phyloP scores from a whole-genome alignment of 2,113 vertebrate species.

The Anarhynchus alexandrinus region DNA sequence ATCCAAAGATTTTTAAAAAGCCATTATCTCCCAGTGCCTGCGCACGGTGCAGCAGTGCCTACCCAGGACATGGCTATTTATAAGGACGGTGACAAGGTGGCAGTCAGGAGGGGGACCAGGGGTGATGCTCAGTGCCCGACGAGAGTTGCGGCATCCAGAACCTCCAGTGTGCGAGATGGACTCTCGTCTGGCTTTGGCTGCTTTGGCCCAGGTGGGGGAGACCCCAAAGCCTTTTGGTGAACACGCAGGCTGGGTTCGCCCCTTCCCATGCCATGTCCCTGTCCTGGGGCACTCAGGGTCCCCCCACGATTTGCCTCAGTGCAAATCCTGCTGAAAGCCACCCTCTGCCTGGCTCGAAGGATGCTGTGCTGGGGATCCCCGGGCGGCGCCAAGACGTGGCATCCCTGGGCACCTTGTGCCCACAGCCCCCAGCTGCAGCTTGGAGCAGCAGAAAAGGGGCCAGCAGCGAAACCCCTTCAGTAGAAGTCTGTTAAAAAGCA shows the following conservation, averaged over 20 bases:
- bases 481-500: not conserved
- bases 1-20: not conserved
- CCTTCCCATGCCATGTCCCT: fast-evolving
- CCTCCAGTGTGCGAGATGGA: fast-evolving
- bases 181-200: not conserved
- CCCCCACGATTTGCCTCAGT: not conserved
- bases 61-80: fast-evolving
- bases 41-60: fast-evolving
- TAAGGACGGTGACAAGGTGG: fast-evolving
- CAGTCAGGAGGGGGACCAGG: not conserved
- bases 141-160: not conserved
- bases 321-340: not conserved
- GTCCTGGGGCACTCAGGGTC: not conserved
- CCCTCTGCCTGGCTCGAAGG: fast-evolving
- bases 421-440: not conserved
- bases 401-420: not conserved
- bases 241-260: not conserved
- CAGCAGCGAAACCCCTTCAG: fast-evolving
- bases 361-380: not conserved
- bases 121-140: fast-evolving
- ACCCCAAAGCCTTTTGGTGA: not conserved
- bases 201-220: not conserved
- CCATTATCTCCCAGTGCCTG: not conserved
- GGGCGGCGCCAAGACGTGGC: fast-evolving
- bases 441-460: not conserved